These are phyloP conservation scores for Elysia chlorotica DNA, from an alignment of 1,140 invertebrate genomes.

Conservation along the genomic window DNA sequence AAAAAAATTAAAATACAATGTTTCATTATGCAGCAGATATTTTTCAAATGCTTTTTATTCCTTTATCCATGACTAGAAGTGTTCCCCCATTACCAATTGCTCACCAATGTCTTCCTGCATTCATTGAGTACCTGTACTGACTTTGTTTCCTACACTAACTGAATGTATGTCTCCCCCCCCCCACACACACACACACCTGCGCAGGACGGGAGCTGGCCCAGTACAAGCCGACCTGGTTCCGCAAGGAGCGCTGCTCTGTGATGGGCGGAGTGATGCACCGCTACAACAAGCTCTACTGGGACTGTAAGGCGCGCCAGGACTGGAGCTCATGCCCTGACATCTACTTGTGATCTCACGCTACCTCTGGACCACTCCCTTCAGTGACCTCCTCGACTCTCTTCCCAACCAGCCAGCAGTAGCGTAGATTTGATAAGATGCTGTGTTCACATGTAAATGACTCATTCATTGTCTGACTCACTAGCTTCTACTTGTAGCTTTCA, in stretches of 20 bases:
- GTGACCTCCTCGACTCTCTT: no score
- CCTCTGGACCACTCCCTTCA: neutral
- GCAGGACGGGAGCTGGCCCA: constrained; percentile 74
- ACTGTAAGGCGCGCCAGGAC: constrained; percentile 84
- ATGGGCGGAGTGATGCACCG: constrained; percentile 84
- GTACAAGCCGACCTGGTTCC: constrained; percentile 93
- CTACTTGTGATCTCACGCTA: constrained; percentile 61
- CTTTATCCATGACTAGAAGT: neutral
- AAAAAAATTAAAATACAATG: no score
- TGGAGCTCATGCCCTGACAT: constrained; percentile 94
- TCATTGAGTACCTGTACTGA: no score
- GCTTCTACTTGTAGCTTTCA: no score
- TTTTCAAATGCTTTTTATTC: neutral
- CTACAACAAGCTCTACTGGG: constrained; percentile 91
- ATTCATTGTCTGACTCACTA: no score
- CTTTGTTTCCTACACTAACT: neutral
- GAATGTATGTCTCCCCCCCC: neutral
- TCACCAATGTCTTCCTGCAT: no score
- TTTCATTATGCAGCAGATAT: neutral
- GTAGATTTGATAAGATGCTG: no score
- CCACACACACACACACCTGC: no score
- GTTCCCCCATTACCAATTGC: neutral
- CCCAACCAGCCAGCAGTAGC: no score
- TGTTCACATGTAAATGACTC: no score
- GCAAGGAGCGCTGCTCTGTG: constrained; percentile 76